Evolutionary conservation across 2,113 vertebrate species (phyloP).

Genomic region (Chaenogobius annularis): DNA sequence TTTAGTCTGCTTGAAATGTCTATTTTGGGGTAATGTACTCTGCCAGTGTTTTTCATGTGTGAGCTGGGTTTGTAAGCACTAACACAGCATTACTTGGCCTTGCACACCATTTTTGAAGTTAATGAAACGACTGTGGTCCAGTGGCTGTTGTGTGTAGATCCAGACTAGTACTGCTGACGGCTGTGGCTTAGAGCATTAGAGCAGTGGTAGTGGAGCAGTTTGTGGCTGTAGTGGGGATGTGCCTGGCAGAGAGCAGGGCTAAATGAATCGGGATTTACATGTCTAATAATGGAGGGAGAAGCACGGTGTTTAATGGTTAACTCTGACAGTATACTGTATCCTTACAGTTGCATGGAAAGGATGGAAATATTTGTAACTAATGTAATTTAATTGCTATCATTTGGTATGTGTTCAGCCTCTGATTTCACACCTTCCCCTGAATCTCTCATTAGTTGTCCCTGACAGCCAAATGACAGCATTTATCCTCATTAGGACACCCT

Average conservation of each 20-base stretch:
- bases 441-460: conserved; percentile 24
- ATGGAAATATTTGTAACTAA: conserved; percentile 43
- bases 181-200: conserved; percentile 56
- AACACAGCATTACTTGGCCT: conserved; percentile 29
- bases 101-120: conserved; percentile 22
- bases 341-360: conserved; percentile 50
- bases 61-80: conserved; percentile 22
- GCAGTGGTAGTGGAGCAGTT: conserved; percentile 40
- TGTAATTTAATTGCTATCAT: conserved; percentile 47
- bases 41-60: conserved; percentile 44
- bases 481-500: conserved; percentile 22
- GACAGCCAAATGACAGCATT: conserved; percentile 23
- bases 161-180: conserved; percentile 16
- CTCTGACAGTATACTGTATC: conserved; percentile 44
- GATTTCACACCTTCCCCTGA: conserved; percentile 10
- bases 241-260: conserved; percentile 54
- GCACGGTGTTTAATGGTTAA: conserved; percentile 58
- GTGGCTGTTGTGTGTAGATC: conserved; percentile 12
- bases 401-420: conserved; percentile 17
- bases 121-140: conserved; percentile 23
- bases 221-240: conserved; percentile 55
- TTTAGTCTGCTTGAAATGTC: conserved; percentile 58
- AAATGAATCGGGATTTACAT: conserved; percentile 70
- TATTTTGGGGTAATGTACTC: conserved; percentile 54
- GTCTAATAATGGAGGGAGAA: conserved; percentile 49